phyloP scores from a whole-genome alignment of 1,140 invertebrate genomes.

The Pachypeltis micranthus region DNA sequence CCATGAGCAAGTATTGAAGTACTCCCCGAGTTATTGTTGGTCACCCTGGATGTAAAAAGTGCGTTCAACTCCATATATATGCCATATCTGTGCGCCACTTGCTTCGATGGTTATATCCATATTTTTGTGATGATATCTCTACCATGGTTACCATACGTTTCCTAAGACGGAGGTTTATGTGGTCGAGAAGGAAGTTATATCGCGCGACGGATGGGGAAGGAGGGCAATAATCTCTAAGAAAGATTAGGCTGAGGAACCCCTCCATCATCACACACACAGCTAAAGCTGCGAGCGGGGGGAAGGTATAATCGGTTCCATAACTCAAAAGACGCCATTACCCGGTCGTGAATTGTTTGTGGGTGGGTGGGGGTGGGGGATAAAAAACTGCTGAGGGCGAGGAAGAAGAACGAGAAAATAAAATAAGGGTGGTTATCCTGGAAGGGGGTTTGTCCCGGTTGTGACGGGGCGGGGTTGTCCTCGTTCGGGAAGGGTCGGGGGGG shows the following conservation, averaged over 20 bases:
- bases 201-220: neutral
- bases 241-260: neutral
- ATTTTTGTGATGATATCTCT: no score
- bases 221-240: neutral
- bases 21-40: no score
- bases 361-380: neutral
- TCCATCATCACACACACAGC: neutral
- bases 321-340: conserved; percentile 9
- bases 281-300: neutral
- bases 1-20: no score
- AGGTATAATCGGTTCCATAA: conserved; percentile 9
- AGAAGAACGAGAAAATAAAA: neutral
- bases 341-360: no score
- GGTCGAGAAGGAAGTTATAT: no score
- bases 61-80: no score
- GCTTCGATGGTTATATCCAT: no score
- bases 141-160: no score
- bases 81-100: no score
- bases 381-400: neutral
- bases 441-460: neutral
- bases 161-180: no score
- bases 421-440: neutral
- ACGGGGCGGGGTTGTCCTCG: neutral
- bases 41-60: no score
- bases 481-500: no score